phyloP scores from a whole-genome alignment of 2,888 invertebrate species.

The Ceratothoa steindachneri region DNA sequence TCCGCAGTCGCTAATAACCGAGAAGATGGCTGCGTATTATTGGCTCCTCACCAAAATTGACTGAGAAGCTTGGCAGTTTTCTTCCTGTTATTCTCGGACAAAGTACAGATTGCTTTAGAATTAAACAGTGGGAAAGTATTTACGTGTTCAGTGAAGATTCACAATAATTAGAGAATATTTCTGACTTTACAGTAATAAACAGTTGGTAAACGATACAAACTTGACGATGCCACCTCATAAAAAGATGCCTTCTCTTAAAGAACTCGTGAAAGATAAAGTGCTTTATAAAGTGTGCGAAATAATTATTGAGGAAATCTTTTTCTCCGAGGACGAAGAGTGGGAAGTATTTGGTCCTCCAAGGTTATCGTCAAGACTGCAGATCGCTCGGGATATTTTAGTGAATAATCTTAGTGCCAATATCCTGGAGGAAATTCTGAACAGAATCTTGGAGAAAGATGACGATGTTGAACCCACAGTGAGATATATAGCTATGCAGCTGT shows the following conservation, averaged over 20 bases:
- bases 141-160: no score
- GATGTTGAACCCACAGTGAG: slow-evolving; percentile 35
- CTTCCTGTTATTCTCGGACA: no score
- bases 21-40: no score
- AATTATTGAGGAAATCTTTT: slow-evolving; percentile 43
- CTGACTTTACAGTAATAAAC: no score
- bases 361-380: slow-evolving; percentile 24
- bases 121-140: no score
- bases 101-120: no score
- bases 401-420: slow-evolving; percentile 27
- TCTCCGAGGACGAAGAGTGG: slow-evolving; percentile 37
- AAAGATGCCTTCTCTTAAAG: slow-evolving; percentile 19
- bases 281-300: slow-evolving; percentile 38
- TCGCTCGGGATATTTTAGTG: slow-evolving; percentile 28
- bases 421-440: slow-evolving; percentile 34
- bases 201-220: no score
- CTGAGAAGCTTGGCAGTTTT: no score
- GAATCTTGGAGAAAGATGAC: slow-evolving; percentile 32
- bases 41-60: no score
- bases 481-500: slow-evolving; percentile 39
- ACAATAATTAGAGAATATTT: no score
- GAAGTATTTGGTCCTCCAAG: slow-evolving; percentile 28
- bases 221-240: slow-evolving; percentile 41
- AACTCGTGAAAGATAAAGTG: slow-evolving; percentile 37
- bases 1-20: no score